These are phyloP conservation scores for Clivina fossor DNA, from an alignment of 2,888 invertebrate species.

Conservation along the genomic window DNA sequence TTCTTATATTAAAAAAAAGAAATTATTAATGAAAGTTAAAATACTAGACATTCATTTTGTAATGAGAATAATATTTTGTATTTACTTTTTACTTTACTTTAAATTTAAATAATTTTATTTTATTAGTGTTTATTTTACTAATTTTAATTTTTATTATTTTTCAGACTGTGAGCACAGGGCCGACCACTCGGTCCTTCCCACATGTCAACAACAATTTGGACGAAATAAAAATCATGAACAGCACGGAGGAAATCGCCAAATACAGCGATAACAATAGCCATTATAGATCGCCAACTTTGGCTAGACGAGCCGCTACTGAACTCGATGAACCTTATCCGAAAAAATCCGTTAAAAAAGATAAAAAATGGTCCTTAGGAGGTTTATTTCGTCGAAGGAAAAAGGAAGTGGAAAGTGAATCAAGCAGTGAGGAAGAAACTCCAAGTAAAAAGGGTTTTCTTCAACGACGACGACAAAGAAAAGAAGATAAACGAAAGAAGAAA, in stretches of 20 bases:
- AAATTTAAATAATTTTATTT: too few species aligned
- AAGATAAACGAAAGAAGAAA: constrained; percentile 58
- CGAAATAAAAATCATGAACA: constrained; percentile 48
- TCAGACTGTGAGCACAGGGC: constrained; percentile 54
- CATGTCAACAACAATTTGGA: constrained; percentile 47
- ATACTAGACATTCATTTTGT: too few species aligned
- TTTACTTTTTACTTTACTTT: too few species aligned
- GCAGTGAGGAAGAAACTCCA: constrained; percentile 54
- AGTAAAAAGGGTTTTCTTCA: constrained; percentile 50
- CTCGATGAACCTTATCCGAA: constrained; percentile 31
- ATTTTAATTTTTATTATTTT: too few species aligned
- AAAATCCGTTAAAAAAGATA: constrained; percentile 58
- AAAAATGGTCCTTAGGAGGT: constrained; percentile 81
- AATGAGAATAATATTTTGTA: too few species aligned
- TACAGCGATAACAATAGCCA: constrained; percentile 38
- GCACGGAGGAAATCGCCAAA: constrained; percentile 47
- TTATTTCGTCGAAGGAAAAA: constrained; percentile 76
- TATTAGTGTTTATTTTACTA: too few species aligned
- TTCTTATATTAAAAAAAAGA: too few species aligned
- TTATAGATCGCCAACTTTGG: constrained; percentile 45
- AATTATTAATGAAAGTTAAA: too few species aligned
- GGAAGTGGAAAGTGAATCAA: constrained; percentile 62
- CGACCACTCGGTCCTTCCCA: constrained; percentile 51
- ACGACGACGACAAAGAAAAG: constrained; percentile 50
- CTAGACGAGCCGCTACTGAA: constrained; percentile 53